phyloP scores from a whole-genome alignment of 2,797 vertebrate genomes.

The Poecilia wingei region DNA sequence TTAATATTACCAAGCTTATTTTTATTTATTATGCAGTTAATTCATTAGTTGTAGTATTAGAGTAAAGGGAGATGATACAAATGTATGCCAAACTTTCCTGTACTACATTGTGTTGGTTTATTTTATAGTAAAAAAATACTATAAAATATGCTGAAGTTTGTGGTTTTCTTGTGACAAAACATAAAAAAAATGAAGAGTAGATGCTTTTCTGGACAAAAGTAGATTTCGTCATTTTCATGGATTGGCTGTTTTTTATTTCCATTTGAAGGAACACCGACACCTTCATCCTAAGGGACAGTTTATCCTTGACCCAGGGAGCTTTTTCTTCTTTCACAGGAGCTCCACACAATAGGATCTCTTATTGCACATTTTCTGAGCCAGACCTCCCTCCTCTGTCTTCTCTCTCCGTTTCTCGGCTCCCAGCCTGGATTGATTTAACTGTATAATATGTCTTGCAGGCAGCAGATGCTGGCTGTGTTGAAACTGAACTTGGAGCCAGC shows the following conservation, averaged over 20 bases:
- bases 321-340: slow-evolving; percentile 33
- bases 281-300: slow-evolving; percentile 27
- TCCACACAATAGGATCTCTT: slow-evolving; percentile 55
- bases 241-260: slow-evolving; percentile 6
- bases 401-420: slow-evolving; percentile 37
- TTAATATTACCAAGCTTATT: too few relatives aligned
- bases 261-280: slow-evolving; percentile 4
- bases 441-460: slow-evolving; percentile 55
- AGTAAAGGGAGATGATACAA: not conserved
- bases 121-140: not conserved
- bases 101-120: not conserved
- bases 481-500: slow-evolving; percentile 42
- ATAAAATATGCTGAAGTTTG: not conserved
- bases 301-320: slow-evolving; percentile 34
- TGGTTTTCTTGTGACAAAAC: not conserved
- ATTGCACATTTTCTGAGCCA: slow-evolving; percentile 65
- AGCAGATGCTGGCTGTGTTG: slow-evolving; percentile 75
- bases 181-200: not conserved
- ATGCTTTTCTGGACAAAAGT: not conserved
- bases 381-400: slow-evolving; percentile 10
- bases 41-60: not conserved
- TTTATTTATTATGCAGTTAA: too few relatives aligned
- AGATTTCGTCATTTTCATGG: not conserved
- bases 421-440: slow-evolving; percentile 74
- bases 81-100: not conserved